Evolutionary conservation across 2,888 invertebrate genomes (phyloP), one percentile per base, ranked within the genome.

Genomic region (Eristalis arbustorum): DNA sequence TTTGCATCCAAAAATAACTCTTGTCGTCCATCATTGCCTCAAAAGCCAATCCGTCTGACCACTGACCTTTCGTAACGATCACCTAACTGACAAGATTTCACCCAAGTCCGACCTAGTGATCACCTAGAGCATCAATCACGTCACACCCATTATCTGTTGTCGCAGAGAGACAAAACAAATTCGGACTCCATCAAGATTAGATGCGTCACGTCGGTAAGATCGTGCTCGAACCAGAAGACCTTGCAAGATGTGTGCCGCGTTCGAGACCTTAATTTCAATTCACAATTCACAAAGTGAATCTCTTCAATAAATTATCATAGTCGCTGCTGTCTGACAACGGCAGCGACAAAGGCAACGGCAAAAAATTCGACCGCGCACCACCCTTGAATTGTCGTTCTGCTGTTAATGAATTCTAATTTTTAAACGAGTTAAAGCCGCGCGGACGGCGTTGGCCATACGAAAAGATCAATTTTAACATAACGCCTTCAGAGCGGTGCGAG

Each of bases 351-450:
- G 23, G 13, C 59, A 13, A 13, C 59, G 25, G 13, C 59, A 13
- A 13, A 25, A 6, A 25, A 23, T 59, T 23, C 59, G 59, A 25
- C 59, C 25, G 59, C 25, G 59, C 25, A 18, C 18, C 49, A 49
- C n/a, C 49, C 18, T 49, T 18, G 18, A 5, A 18, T 18, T 59
- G 23, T 28, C 14, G 25, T 57, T 23, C 59, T 64, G 22, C 37
- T 64, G 22, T 64, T 64, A 64, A 64, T 64, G 34, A 64, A 64
- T 64, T 64, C 63, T 64, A 64, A 64, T 31, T 37, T 64, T 64
- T 37, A 64, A 64, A 64, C 63, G 22, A 64, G 63, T 64, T 64
- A 22, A 64, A 18, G 34, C 11, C 22, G 10, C 22, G 8, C 49
- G 4, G 37, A 37, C 18, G n/a, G n/a, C 31, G 37, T 28, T 22